Conservation (phyloP, 2,113 vertebrate genomes). For the Triplophysa rosa region DNA sequence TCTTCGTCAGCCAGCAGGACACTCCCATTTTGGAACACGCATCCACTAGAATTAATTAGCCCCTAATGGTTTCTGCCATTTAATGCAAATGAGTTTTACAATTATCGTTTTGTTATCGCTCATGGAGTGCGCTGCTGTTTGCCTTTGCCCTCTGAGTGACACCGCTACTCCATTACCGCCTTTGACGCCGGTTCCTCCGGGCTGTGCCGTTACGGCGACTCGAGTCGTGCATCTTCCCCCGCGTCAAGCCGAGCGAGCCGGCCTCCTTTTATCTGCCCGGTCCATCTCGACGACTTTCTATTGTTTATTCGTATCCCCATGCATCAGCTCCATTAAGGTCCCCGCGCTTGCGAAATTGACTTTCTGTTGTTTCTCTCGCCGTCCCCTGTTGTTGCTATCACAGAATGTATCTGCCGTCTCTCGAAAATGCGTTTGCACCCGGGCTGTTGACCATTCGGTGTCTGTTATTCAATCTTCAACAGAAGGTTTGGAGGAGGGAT, state of each 20-base stretch:
- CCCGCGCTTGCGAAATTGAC: conserved; percentile 22
- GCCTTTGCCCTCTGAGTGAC: conserved; percentile 36
- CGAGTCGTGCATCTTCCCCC: background rate
- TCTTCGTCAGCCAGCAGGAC: conserved; percentile 61
- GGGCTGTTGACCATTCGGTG: conserved; percentile 25
- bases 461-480: conserved; percentile 42
- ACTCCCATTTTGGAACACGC: conserved; percentile 52
- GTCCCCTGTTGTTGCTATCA: conserved; percentile 30
- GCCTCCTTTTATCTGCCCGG: conserved; percentile 5
- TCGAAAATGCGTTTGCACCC: conserved; percentile 33
- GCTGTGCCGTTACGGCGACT: background rate
- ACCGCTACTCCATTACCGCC: conserved; percentile 21
- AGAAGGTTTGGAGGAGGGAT: conserved; percentile 23
- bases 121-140: background rate
- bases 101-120: conserved; percentile 41
- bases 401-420: conserved; percentile 8
- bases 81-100: conserved; percentile 58
- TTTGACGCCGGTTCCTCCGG: conserved; percentile 23
- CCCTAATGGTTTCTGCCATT: conserved; percentile 58
- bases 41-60: conserved; percentile 62
- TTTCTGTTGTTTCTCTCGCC: conserved; percentile 31
- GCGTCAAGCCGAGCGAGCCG: background rate
- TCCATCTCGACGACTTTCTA: background rate
- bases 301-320: conserved; percentile 23
- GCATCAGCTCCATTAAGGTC: conserved; percentile 34